These are phyloP conservation scores for Drosophila subpulchrella DNA, from an alignment of 1,140 invertebrate species.

Conservation along the genomic window DNA sequence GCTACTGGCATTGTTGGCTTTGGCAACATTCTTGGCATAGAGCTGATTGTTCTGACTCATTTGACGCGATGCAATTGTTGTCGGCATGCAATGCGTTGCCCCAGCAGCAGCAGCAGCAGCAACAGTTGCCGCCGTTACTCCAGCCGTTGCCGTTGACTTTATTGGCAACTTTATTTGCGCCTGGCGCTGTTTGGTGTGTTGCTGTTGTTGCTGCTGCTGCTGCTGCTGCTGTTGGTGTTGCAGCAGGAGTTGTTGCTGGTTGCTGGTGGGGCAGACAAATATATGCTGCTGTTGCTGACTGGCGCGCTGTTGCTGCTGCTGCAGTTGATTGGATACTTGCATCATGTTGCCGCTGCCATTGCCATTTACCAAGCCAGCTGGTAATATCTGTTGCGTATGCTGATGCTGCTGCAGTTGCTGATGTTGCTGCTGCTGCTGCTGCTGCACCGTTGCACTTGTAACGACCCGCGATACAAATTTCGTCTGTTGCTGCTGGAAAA, in stretches of 20 bases:
- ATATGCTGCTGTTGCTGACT: constrained; percentile 45
- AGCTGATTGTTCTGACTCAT: constrained; percentile 70
- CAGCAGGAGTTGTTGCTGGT: constrained; percentile 51
- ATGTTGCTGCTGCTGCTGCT: constrained; percentile 50
- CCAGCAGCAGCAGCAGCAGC: constrained; percentile 46
- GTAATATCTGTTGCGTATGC: constrained; percentile 61
- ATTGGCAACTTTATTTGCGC: constrained; percentile 70
- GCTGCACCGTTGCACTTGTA: constrained; percentile 71
- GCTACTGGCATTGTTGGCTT: constrained; percentile 48
- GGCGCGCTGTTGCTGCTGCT: constrained; percentile 48
- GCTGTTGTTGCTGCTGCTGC: constrained; percentile 43
- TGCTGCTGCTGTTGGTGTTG: constrained; percentile 50
- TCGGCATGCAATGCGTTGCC: constrained; percentile 60
- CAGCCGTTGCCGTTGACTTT: constrained; percentile 39
- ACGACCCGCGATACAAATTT: constrained; percentile 82
- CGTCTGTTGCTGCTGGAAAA: constrained; percentile 66
- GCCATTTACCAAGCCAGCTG: constrained; percentile 79
- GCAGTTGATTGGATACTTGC: constrained; percentile 46
- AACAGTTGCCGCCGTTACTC: constrained; percentile 55
- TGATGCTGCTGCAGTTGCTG: constrained; percentile 43
- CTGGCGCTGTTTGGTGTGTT: constrained; percentile 57
- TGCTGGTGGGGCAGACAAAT: constrained; percentile 64
- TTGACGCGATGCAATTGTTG: constrained; percentile 73
- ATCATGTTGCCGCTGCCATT: constrained; percentile 56
- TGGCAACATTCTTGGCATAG: constrained; percentile 69